Conservation (phyloP, 2,113 vertebrate species). For the Tetraodon nigroviridis region DNA sequence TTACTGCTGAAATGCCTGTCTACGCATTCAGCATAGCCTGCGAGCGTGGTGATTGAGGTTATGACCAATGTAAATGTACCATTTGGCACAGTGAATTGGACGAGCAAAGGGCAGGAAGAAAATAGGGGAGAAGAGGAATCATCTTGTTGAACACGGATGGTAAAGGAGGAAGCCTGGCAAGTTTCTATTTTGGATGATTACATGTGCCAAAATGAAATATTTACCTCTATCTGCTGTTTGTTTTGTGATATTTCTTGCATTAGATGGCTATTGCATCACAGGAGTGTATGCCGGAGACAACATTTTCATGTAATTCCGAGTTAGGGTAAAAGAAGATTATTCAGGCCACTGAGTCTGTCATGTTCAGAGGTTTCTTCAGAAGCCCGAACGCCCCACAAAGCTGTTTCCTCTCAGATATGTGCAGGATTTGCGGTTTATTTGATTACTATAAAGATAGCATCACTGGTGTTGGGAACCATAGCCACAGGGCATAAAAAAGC, state of each 20-base stretch:
- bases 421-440: constrained; percentile 22
- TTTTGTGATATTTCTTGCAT: background rate
- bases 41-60: constrained; percentile 65
- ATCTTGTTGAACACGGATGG: constrained; percentile 14
- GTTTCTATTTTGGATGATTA: constrained; percentile 3
- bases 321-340: constrained; percentile 42
- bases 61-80: constrained; percentile 70
- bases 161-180: background rate
- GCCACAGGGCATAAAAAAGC: too few relatives aligned
- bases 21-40: constrained; percentile 53
- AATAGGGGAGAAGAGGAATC: constrained; percentile 45
- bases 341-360: constrained; percentile 48
- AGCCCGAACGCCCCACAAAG: constrained; percentile 31
- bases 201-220: constrained; percentile 19
- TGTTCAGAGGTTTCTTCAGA: constrained; percentile 60
- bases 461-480: background rate
- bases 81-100: constrained; percentile 60
- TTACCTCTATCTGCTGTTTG: background rate
- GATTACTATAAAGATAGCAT: constrained; percentile 17
- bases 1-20: constrained; percentile 53
- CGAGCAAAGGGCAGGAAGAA: constrained; percentile 55
- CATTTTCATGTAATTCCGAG: constrained; percentile 8
- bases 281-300: background rate
- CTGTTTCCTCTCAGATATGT: constrained; percentile 26
- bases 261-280: background rate